Evolutionary conservation across 2,797 vertebrate genomes (phyloP).

Genomic region (Hemibagrus guttatus): DNA sequence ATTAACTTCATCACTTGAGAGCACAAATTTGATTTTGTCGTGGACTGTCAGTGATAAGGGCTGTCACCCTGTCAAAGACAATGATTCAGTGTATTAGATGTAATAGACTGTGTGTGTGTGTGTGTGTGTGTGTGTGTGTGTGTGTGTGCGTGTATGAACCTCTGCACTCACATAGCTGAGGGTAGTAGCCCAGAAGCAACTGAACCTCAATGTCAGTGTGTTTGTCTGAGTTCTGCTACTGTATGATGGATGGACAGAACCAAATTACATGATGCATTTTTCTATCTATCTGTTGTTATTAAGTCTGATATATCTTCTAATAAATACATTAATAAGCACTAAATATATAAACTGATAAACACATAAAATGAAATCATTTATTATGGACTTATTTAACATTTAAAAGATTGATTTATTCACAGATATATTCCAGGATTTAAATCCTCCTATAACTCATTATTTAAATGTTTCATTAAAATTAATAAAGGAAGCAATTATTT

Average conservation of each 20-base stretch:
- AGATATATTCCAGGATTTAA: neutral
- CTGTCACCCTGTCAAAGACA: constrained; percentile 66
- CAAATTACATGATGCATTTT: neutral
- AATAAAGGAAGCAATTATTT: neutral
- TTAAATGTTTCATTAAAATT: neutral
- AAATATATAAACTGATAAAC: too few relatives aligned
- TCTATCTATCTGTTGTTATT: neutral
- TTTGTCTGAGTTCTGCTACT: constrained; percentile 37
- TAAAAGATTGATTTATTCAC: neutral
- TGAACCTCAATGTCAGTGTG: constrained; percentile 17
- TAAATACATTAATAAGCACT: neutral
- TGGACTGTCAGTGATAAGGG: constrained; percentile 60
- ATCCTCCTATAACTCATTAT: neutral
- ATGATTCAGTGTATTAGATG: constrained; percentile 50
- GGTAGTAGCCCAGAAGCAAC: neutral
- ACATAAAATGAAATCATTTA: neutral
- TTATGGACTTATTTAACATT: neutral
- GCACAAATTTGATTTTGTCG: constrained; percentile 60
- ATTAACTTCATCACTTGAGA: constrained; percentile 52
- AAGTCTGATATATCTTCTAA: neutral
- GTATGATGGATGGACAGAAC: neutral
- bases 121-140: constrained; percentile 9
- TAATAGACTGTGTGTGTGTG: neutral
- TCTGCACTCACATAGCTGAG: neutral
- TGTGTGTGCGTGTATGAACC: neutral